Conservation (phyloP, 2,888 invertebrate genomes). For the Cacoxenus indagator region DNA sequence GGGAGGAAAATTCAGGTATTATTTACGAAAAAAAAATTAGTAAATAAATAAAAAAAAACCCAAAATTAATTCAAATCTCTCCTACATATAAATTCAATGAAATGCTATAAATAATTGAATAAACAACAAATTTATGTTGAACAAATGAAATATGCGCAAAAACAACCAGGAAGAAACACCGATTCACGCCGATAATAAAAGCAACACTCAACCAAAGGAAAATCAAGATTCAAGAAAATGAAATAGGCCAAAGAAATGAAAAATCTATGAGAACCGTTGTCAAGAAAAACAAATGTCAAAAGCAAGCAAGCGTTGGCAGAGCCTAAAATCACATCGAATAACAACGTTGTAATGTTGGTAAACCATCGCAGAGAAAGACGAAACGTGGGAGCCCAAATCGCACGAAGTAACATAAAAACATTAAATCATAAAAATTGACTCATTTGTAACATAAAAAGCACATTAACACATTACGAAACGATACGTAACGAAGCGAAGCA, state of each 20-base stretch:
- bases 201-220: background rate
- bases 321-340: conserved; percentile 7
- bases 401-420: conserved; percentile 37
- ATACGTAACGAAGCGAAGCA: conserved; percentile 42
- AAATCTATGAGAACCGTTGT: conserved; percentile 55
- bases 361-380: conserved; percentile 18
- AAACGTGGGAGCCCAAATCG: conserved; percentile 19
- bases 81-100: conserved; percentile 53
- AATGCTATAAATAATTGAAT: conserved; percentile 59
- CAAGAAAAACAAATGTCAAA: conserved; percentile 25
- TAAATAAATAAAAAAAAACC: background rate
- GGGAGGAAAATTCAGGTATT: too few species aligned
- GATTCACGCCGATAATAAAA: background rate
- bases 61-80: conserved; percentile 48
- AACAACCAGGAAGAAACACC: background rate
- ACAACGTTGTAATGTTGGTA: background rate
- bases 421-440: conserved; percentile 68
- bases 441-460: conserved; percentile 68
- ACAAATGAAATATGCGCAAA: conserved; percentile 16
- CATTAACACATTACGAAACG: conserved; percentile 61
- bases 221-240: background rate
- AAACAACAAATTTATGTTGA: conserved; percentile 50
- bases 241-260: conserved; percentile 5
- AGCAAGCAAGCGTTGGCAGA: background rate
- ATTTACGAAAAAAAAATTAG: background rate